Evolutionary conservation across 2,888 invertebrate species (phyloP).

Genomic region (Trichogramma dendrolimi): DNA sequence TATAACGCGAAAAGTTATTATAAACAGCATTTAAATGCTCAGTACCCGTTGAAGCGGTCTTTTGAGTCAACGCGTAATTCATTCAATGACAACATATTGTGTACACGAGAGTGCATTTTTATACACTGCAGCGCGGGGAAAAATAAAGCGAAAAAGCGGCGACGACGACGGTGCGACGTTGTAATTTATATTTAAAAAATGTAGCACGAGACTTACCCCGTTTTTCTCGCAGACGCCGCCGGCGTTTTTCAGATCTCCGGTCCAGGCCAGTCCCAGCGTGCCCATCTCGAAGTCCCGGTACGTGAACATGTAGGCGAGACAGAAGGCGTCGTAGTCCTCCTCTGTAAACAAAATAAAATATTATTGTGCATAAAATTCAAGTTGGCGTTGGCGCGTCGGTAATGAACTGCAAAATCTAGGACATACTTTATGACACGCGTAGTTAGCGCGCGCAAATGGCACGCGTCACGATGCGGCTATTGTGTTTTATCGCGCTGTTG

Average conservation of each 20-base stretch:
- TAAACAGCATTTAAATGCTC: too few relatives aligned
- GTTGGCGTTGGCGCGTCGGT: constrained; percentile 9
- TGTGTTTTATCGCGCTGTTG: too few relatives aligned
- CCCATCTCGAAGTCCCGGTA: constrained; percentile 95
- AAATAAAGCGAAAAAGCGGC: not conserved
- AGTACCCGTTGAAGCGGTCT: too few relatives aligned
- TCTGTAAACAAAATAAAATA: constrained; percentile 57
- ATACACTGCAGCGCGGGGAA: not conserved
- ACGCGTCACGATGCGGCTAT: not conserved
- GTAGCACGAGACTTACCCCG: constrained; percentile 63
- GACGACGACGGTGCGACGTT: not conserved
- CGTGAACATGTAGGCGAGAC: constrained; percentile 97
- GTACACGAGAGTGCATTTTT: too few relatives aligned
- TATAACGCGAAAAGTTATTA: too few relatives aligned
- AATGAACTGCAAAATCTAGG: not conserved
- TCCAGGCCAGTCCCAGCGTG: constrained; percentile 96
- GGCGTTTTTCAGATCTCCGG: constrained; percentile 90
- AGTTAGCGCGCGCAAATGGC: not conserved
- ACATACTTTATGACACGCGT: not conserved
- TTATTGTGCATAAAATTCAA: not conserved
- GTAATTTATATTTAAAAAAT: not conserved
- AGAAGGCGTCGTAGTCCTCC: constrained; percentile 97
- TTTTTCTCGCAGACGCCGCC: constrained; percentile 98
- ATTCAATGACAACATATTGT: too few relatives aligned
- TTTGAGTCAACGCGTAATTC: too few relatives aligned